Evolutionary conservation across 2,888 invertebrate species (phyloP), one percentile per base, ranked within the genome.

Genomic region (Eumacrocentrus americanus): DNA sequence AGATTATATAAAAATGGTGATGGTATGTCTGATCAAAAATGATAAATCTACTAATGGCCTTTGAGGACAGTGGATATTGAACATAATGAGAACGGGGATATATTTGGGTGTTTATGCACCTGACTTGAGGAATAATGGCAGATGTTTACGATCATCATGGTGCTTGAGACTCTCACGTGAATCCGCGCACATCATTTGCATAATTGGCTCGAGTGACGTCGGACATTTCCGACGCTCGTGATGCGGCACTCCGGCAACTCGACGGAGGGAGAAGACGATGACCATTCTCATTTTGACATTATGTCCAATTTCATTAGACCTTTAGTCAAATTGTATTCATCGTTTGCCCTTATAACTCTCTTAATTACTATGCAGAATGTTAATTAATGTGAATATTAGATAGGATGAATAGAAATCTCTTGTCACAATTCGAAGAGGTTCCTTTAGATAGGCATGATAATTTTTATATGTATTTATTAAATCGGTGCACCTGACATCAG

Each of bases 151-250:
- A 46, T 52, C 46, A 14, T 37, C 58, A 34, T 23, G 46, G 40
- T 42, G 38, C 38, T 59, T 47, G n/a, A 20, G 47, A 51, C 57
- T 50, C 57, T 53, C 50, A 18, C 53, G 18, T 35, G 38, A 47
- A 59, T 53, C 53, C 29, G 20, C 35, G 29, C 51, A 51, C 53
- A 38, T 25, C 20, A 54, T 59, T 59, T 59, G 47, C 59, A 59
- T 59, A 59, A 59, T 59, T 55, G 59, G 57, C 47, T 46, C 51
- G 59, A 59, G 59, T 42, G 52, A 38, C 57, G 29, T 20, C 20
- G 50, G 59, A 59, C 59, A 52, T 59, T 59, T 59, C 38, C 48
- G 53, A 46, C 38, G 47, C 12, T 11, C 37, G 29, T 29, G 29
- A 29, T 29, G 9, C 9, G 29, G 29, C 29, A 29, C 29, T 6